Conservation (phyloP, 2,113 vertebrate genomes). For the Protobothrops mucrosquamatus region DNA sequence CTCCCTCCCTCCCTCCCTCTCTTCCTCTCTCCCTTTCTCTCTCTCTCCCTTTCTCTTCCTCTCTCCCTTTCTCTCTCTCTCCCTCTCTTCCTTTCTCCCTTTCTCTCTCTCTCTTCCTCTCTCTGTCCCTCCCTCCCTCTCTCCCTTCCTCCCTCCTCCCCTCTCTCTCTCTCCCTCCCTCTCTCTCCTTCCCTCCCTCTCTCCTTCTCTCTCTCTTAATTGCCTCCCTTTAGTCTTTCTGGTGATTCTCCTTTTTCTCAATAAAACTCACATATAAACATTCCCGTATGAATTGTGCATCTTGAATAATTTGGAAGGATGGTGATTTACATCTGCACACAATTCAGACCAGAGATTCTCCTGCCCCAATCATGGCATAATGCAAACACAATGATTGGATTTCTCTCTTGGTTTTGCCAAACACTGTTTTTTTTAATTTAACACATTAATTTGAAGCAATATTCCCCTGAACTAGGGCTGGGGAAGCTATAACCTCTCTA, state of each 20-base stretch:
- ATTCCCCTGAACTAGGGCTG: too few species aligned
- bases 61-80: accelerated
- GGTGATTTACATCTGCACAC: neutral
- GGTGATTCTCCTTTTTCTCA: neutral
- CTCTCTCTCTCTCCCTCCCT: neutral
- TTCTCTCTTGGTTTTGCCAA: neutral
- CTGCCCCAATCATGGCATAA: neutral
- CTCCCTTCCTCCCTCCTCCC: accelerated
- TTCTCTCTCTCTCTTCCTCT: neutral
- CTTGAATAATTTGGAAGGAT: neutral
- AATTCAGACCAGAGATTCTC: neutral
- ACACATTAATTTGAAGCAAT: neutral
- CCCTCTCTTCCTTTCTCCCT: too few species aligned
- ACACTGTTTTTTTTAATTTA: neutral
- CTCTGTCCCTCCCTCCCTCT: accelerated
- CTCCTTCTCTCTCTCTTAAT: neutral
- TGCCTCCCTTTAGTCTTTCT: neutral
- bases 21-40: accelerated
- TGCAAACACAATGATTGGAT: neutral
- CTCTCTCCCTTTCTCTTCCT: neutral
- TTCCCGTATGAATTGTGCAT: neutral
- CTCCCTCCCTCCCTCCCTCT: accelerated
- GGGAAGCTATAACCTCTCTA: too few species aligned
- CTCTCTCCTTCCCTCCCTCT: accelerated
- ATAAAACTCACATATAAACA: neutral